Base-by-base conservation (phyloP, 2,797 vertebrate genomes). In the Lagocephalus sceleratus region DNA sequence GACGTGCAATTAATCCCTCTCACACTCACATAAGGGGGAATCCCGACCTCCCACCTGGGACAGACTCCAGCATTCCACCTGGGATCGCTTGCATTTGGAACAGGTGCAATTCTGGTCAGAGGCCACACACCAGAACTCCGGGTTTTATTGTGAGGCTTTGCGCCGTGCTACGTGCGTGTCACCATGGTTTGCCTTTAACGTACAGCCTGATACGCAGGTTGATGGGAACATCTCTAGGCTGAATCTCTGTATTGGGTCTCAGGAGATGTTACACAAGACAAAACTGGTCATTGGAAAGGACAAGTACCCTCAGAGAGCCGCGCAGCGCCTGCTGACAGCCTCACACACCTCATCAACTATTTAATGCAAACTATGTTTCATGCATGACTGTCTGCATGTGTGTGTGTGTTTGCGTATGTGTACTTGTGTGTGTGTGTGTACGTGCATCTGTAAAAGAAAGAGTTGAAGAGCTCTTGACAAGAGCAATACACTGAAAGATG, bases 291-390 rank as follows among this genome's bases (percentile, higher is more conserved):
- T 80, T 57, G 68, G 63, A 80, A 76, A 60, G 43, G 73, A 83
- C 75, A 84, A 66, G 66, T 73, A 49, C 70, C 76, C 79, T 77
- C 73, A 56, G 55, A 9, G 46, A 75, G 75, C 75, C 49, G 70
- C 68, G 69, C 73, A 82, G 60, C 46, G 51, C 64, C 32, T 66
- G 70, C 71, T 76, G 85, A 81, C 81, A 82, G 71, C 75, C 57
- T 69, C 73, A 65, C 71, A 78, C 79, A 84, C 74, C 78, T 82
- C 85, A 86, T 87, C 78, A 82, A 85, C 61, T 84, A 85, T 85
- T 87, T 82, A 85, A 85, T 69, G 73, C 71, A 82, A 83, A 74
- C 67, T 75, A 75, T 82, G 66, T 81, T 79, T 84, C 78, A 83
- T 82, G 83, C 83, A 80, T 81, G 78, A 57, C 63, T 75, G 56